A percentile compares a stretch with the other conserved stretches of the same genome.
phyloP scores from a whole-genome alignment of 2,113 vertebrate species.

The Alligator sinensis region DNA sequence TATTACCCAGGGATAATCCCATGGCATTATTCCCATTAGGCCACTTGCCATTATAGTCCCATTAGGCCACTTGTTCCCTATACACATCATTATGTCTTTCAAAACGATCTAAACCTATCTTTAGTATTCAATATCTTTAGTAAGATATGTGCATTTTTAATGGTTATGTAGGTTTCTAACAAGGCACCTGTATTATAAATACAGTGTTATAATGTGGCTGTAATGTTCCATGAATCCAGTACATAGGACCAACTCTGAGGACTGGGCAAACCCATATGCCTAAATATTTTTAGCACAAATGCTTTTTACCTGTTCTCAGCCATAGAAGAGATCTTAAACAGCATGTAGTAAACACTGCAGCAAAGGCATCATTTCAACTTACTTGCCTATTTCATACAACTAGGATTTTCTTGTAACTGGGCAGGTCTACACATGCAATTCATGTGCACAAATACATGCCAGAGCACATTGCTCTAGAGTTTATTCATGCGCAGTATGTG shows the following conservation, averaged over 20 bases:
- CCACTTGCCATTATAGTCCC: slow-evolving; percentile 70
- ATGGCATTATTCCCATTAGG: slow-evolving; percentile 78
- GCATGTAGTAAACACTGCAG: neutral
- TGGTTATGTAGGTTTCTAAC: slow-evolving; percentile 36
- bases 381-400: slow-evolving; percentile 18
- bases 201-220: slow-evolving; percentile 43
- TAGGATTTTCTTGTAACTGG: neutral
- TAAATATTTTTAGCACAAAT: slow-evolving; percentile 51
- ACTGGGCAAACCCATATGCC: slow-evolving; percentile 44
- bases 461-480: too few species aligned
- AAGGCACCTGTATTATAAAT: slow-evolving; percentile 55
- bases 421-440: too few species aligned
- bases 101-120: slow-evolving; percentile 75
- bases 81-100: slow-evolving; percentile 73
- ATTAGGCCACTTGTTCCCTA: slow-evolving; percentile 75
- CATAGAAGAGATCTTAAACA: slow-evolving; percentile 56
- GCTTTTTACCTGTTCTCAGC: slow-evolving; percentile 42
- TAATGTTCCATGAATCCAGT: slow-evolving; percentile 28
- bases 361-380: slow-evolving; percentile 16
- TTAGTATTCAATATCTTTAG: slow-evolving; percentile 76
- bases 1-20: slow-evolving; percentile 78
- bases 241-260: slow-evolving; percentile 48
- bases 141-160: slow-evolving; percentile 68
- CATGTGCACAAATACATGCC: too few species aligned
- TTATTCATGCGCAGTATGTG: too few species aligned